A percentile compares a stretch with the other conserved stretches of the same genome.
These are phyloP conservation scores for Epinotia bilunana DNA, from an alignment of 2,888 invertebrate genomes.

Conservation along the genomic window DNA sequence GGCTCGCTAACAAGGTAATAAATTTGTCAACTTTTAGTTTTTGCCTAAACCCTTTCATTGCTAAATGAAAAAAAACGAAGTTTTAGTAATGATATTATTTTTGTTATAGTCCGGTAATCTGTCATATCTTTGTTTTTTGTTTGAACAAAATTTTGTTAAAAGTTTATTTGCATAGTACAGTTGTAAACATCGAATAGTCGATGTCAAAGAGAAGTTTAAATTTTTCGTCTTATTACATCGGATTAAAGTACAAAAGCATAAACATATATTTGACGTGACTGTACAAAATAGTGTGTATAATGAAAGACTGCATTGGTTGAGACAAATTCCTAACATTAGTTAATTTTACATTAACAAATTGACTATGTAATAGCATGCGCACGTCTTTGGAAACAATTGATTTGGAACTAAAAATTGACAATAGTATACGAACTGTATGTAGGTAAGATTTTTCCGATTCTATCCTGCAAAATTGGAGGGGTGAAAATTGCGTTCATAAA, in stretches of 20 bases:
- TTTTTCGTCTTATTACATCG: no score
- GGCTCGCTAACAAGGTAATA: constrained; percentile 35
- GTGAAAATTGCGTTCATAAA: neutral
- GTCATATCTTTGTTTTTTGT: neutral
- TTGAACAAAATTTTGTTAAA: no score
- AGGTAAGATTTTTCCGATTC: neutral
- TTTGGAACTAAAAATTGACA: neutral
- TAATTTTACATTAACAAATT: neutral
- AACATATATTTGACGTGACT: constrained; percentile 10
- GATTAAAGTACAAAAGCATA: no score
- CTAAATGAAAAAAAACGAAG: neutral
- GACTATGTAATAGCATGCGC: neutral
- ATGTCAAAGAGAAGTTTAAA: no score
- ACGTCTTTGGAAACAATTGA: neutral
- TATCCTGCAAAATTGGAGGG: neutral
- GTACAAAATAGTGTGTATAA: constrained; percentile 9
- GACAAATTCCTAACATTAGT: neutral
- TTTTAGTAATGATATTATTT: neutral
- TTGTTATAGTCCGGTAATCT: no score
- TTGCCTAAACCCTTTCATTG: neutral
- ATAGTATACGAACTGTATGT: neutral
- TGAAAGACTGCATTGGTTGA: constrained; percentile 8
- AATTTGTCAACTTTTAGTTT: constrained; percentile 22
- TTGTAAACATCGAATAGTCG: no score
- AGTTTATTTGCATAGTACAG: no score